Evolutionary conservation across 2,797 vertebrate species (phyloP).

Genomic region (Vireo griseus): DNA sequence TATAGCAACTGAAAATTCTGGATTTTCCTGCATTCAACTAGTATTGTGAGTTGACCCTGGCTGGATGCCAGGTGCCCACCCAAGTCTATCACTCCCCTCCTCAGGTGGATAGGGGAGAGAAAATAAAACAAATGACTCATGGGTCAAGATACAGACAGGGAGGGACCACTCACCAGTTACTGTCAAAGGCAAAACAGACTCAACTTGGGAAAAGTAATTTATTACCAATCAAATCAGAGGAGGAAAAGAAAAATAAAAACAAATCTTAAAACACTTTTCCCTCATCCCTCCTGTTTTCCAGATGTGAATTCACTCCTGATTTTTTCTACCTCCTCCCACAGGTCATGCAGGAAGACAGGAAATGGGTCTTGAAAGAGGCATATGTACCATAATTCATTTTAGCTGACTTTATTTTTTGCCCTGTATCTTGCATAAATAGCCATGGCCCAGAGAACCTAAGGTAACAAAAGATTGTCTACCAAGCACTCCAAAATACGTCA

Average conservation of each 20-base stretch:
- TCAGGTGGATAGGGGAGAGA: background rate
- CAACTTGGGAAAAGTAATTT: background rate
- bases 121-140: background rate
- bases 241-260: background rate
- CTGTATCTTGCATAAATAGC: background rate
- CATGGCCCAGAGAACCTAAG: background rate
- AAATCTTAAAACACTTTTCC: background rate
- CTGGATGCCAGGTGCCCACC: background rate
- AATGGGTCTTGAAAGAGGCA: background rate
- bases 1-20: background rate
- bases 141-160: background rate
- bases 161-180: background rate
- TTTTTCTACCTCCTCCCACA: background rate
- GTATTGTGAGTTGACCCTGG: background rate
- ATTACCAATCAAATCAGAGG: background rate
- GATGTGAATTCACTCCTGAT: background rate
- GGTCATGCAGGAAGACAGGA: background rate
- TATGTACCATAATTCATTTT: fast-evolving
- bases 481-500: background rate
- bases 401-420: background rate
- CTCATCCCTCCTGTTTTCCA: background rate
- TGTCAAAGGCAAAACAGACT: background rate
- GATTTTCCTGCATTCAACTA: background rate
- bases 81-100: background rate
- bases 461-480: background rate